Base-by-base conservation (phyloP, 2,797 vertebrate species). In the Cryptoprocta ferox region DNA sequence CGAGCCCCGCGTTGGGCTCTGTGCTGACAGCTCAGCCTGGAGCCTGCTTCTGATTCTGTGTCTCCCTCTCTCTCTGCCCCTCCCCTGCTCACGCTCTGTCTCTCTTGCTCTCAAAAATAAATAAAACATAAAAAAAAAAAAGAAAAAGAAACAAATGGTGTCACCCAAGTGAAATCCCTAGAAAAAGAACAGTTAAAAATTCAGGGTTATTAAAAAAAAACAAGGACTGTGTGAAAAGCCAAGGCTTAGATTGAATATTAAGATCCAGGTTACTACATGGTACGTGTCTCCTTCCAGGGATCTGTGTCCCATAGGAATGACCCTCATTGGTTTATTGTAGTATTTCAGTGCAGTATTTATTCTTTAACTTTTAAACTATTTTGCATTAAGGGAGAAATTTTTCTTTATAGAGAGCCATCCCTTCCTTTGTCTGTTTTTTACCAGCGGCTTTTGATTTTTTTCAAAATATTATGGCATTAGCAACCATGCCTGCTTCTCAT, bases 341-440 rank as follows among this genome's bases (percentile, higher is more conserved):
- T 81, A 53, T 93, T 89, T 89, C 8, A 81, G 39, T 63, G 53
- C 19, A 89, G 14, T 48, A 35, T 50, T 81, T 59, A 39, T 83
- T 59, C 24, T 94, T 91, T 82, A 80, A 87, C 80, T 91, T 94
- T 94, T 92, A 59, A 96, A 56, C 42, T 84, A 35, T 71, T 96
- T 73, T 91, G 7, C 70, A 45, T 26, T 84, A 88, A 91, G 16
- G 14, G 50, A 84, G 53, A 93, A 89, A 63, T 81, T 94, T 73
- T 95, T 79, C 78, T 89, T 88, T 87, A 61, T 83, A 73, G 37
- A 78, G 21, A 94, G 4, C 42, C 53, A 80, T 80, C 68, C 32
- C 91, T 96, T 89, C 32, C 32, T 95, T 92, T 89, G 24, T 56
- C 35, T 88, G 6, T 75, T 82, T 94, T 96, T 95, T 84, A 86